Evolutionary conservation across 2,888 invertebrate genomes (phyloP).

Genomic region (Caenorhabditis sp.): DNA sequence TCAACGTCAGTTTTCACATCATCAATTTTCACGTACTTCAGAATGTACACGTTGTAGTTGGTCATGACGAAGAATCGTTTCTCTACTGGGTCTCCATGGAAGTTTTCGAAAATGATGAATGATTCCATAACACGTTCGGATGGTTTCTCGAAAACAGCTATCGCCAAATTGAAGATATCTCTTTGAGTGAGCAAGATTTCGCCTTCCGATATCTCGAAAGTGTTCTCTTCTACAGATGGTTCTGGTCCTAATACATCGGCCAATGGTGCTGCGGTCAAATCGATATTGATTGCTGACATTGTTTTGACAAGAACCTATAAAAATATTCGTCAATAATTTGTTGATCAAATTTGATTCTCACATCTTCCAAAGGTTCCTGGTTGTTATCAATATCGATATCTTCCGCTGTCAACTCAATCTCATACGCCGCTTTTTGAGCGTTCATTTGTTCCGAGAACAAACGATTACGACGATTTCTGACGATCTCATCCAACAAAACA

Average conservation of each 20-base stretch:
- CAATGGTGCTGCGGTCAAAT: constrained; percentile 15
- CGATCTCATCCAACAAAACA: constrained; percentile 35
- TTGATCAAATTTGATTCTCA: constrained; percentile 3
- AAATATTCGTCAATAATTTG: background rate
- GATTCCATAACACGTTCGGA: constrained; percentile 30
- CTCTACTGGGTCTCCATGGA: constrained; percentile 14
- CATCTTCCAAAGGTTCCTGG: constrained; percentile 23
- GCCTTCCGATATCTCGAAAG: constrained; percentile 21
- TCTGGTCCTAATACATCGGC: constrained; percentile 23
- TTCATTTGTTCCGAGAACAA: constrained; percentile 11
- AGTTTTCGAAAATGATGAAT: constrained; percentile 22
- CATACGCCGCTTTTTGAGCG: constrained; percentile 8
- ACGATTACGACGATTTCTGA: constrained; percentile 30
- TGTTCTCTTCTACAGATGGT: constrained; percentile 3
- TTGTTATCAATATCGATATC: too few species aligned
- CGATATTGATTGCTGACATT: constrained; percentile 35
- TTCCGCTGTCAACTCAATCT: constrained; percentile 6
- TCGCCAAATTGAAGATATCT: constrained; percentile 57
- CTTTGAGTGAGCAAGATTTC: constrained; percentile 53
- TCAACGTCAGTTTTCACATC: background rate
- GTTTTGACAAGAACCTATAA: constrained; percentile 25
- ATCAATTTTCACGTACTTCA: constrained; percentile 10
- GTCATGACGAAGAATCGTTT: constrained; percentile 29
- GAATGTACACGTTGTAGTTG: constrained; percentile 29
- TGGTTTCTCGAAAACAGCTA: constrained; percentile 51